phyloP scores from a whole-genome alignment of 2,888 invertebrate species.

The Drosophila paranaensis region DNA sequence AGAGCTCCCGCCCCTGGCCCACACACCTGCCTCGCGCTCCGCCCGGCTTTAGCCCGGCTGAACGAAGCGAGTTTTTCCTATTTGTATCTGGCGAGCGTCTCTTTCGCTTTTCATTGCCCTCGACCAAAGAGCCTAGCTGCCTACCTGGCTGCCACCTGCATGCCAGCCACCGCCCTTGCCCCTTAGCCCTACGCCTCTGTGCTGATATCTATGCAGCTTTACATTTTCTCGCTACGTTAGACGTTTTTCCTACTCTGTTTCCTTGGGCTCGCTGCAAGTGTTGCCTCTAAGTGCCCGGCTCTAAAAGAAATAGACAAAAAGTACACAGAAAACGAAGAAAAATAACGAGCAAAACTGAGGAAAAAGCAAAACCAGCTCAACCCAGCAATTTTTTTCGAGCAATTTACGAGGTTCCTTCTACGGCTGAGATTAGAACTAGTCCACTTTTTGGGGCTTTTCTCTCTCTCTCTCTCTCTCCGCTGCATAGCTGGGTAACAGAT shows the following conservation, averaged over 20 bases:
- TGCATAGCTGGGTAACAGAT: background rate
- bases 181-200: background rate
- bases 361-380: background rate
- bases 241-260: conserved; percentile 17
- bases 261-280: conserved; percentile 16
- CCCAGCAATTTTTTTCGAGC: conserved; percentile 9
- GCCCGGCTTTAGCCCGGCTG: conserved; percentile 3
- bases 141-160: conserved; percentile 50
- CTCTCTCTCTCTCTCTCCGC: no score
- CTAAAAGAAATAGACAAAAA: conserved; percentile 17
- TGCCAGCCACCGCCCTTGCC: background rate
- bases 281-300: conserved; percentile 11
- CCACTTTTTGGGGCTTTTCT: conserved; percentile 11
- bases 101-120: conserved; percentile 65
- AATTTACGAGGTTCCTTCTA: conserved; percentile 12
- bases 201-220: conserved; percentile 35
- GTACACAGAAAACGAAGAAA: background rate
- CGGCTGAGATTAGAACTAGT: conserved; percentile 18
- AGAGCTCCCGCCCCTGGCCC: background rate
- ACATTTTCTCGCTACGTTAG: conserved; percentile 42
- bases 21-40: background rate
- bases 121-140: conserved; percentile 36
- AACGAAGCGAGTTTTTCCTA: conserved; percentile 48
- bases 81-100: conserved; percentile 49
- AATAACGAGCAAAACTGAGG: no score